Evolutionary conservation across 2,113 vertebrate genomes (phyloP), one percentile per base, ranked within the genome.

Genomic region (Sceloporus undulatus): DNA sequence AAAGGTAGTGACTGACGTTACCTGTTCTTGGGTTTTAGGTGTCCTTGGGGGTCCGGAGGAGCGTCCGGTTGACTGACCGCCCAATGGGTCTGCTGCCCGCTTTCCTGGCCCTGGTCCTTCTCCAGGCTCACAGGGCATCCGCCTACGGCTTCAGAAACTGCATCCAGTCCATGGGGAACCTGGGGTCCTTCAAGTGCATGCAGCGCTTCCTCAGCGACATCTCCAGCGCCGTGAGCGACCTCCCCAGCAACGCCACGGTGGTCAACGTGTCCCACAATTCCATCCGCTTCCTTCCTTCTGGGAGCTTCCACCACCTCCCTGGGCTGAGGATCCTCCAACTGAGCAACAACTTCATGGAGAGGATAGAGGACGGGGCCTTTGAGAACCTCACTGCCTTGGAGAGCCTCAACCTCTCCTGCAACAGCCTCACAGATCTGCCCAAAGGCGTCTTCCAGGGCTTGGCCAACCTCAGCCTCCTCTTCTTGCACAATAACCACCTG

Each of bases 91-190:
- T 62, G 0, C 8, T 14, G 59, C 14, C 13, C 23, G 29, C 25
- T 27, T 2, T 74, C 13, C 5, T 90, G 56, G 5, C 0, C n/a
- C 25, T 25, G 6, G 23, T 8, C 27, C 78, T 95, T 21, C 66
- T 90, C 23, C 56, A 93, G 21, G n/a, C 93, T 78, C 93, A 92
- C 0, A 74, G 75, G 7, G 84, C 89, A 75, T 10, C 59, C 0
- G 82, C 95, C 25, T 98, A 97, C 62, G 97, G 97, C 87, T 98
- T 96, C 90, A 90, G 73, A 1, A 97, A 97, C 94, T 98, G 98
- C 91, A 97, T 97, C 40, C 95, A 96, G 84, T 77, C 54, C 0
- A 52, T 77, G 0, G 13, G 62, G 16, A 48, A 90, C 9, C 62
- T 87, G 0, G 70, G 48, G 7, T 62, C 0, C 42, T 98, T 97